Conservation (phyloP, 2,888 invertebrate species). For the Oligia fasciuncula region DNA sequence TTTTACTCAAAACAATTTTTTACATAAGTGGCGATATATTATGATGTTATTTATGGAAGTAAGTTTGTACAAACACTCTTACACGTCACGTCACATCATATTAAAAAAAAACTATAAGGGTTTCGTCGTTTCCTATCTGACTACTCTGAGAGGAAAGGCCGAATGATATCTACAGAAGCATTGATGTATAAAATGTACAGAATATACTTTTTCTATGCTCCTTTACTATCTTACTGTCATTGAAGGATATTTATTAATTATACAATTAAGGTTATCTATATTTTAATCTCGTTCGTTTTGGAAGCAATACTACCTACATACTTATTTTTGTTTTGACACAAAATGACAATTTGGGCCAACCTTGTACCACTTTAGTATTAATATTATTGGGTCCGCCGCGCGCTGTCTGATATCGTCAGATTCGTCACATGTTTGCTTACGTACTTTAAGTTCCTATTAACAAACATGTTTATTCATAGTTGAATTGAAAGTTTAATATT, state of each 20-base stretch:
- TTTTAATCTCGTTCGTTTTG: not conserved
- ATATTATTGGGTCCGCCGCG: conserved; percentile 4
- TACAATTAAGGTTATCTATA: not conserved
- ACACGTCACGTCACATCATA: too few relatives aligned
- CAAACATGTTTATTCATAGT: conserved; percentile 16
- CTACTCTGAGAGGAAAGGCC: too few relatives aligned
- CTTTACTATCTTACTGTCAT: not conserved
- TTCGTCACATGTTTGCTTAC: conserved; percentile 27
- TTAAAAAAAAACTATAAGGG: too few relatives aligned
- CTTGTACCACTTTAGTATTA: conserved; percentile 41
- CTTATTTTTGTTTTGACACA: conserved; percentile 15
- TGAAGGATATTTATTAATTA: not conserved
- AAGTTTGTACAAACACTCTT: too few relatives aligned
- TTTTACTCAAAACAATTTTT: not conserved
- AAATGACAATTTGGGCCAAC: conserved; percentile 19
- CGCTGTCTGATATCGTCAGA: conserved; percentile 23
- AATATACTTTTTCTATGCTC: not conserved
- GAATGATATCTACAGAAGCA: too few relatives aligned
- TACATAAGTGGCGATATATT: too few relatives aligned
- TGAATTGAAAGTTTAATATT: not conserved
- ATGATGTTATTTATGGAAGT: too few relatives aligned
- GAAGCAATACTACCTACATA: not conserved
- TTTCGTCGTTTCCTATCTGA: too few relatives aligned
- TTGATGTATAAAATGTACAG: too few relatives aligned
- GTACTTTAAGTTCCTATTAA: conserved; percentile 6